phyloP scores from a whole-genome alignment of 1,140 invertebrate genomes.

The Mesaphorura yosii region DNA sequence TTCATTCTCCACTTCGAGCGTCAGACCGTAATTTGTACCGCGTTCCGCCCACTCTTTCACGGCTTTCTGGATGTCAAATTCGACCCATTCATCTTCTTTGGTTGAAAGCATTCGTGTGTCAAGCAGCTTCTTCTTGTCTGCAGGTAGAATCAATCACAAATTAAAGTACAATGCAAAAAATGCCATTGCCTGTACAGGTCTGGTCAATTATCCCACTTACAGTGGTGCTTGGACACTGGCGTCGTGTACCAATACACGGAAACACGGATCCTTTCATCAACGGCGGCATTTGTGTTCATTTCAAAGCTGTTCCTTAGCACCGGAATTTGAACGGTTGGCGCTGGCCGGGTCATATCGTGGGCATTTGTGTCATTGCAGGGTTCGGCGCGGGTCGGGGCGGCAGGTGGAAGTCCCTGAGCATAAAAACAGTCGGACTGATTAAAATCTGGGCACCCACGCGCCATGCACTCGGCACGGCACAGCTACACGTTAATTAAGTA shows the following conservation, averaged over 20 bases:
- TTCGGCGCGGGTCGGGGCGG: conserved; percentile 8
- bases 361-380: conserved; percentile 21
- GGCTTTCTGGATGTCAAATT: conserved; percentile 36
- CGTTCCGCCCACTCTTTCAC: conserved; percentile 34
- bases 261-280: conserved; percentile 46
- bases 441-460: not conserved
- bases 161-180: not conserved
- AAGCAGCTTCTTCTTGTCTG: conserved; percentile 45
- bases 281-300: no score
- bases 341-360: not conserved
- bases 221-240: conserved; percentile 44
- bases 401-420: not conserved
- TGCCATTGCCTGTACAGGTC: not conserved
- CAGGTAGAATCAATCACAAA: conserved; percentile 7
- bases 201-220: conserved; percentile 34
- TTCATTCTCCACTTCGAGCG: conserved; percentile 50
- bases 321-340: not conserved
- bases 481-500: no score
- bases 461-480: conserved; percentile 22
- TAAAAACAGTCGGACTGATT: not conserved
- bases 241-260: conserved; percentile 50
- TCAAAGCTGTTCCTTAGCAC: no score
- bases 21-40: conserved; percentile 45
- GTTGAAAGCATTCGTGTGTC: conserved; percentile 44
- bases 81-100: conserved; percentile 35